A percentile compares a stretch with the other conserved stretches of the same genome.
These are phyloP conservation scores for Ploceus nigricollis DNA, from an alignment of 2,113 vertebrate genomes.

Conservation along the genomic window DNA sequence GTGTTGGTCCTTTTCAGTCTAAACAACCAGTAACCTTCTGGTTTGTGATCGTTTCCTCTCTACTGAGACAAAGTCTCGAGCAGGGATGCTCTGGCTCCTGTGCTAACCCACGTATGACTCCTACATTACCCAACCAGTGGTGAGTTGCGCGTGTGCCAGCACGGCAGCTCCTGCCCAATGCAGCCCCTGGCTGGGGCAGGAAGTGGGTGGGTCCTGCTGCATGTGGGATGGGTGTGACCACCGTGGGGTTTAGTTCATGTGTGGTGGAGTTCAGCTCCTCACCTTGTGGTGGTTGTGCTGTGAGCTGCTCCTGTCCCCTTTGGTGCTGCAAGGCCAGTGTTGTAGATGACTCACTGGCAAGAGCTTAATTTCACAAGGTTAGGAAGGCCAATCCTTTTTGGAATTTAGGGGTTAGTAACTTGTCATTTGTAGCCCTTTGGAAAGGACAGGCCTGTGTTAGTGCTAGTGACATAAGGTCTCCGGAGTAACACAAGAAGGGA, in stretches of 20 bases:
- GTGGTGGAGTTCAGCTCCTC: background rate
- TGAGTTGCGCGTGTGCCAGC: background rate
- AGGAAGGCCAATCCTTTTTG: background rate
- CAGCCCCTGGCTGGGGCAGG: background rate
- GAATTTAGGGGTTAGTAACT: background rate
- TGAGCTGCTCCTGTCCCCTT: background rate
- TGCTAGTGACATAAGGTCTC: background rate
- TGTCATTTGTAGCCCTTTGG: background rate
- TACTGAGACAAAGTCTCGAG: background rate
- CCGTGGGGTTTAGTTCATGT: background rate
- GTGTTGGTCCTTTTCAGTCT: background rate
- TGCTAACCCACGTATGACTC: fast-evolving
- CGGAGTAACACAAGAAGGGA: background rate
- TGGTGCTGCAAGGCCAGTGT: background rate
- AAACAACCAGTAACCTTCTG: background rate
- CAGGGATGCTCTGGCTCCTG: background rate
- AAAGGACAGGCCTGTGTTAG: background rate
- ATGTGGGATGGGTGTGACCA: background rate
- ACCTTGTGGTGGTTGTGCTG: fast-evolving
- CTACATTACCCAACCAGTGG: fast-evolving
- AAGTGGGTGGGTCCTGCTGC: background rate
- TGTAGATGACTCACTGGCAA: background rate
- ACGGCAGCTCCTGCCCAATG: background rate
- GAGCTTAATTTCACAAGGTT: background rate
- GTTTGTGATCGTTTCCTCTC: background rate